Evolutionary conservation across 2,113 vertebrate genomes (phyloP).

Genomic region (Daubentonia madagascariensis): DNA sequence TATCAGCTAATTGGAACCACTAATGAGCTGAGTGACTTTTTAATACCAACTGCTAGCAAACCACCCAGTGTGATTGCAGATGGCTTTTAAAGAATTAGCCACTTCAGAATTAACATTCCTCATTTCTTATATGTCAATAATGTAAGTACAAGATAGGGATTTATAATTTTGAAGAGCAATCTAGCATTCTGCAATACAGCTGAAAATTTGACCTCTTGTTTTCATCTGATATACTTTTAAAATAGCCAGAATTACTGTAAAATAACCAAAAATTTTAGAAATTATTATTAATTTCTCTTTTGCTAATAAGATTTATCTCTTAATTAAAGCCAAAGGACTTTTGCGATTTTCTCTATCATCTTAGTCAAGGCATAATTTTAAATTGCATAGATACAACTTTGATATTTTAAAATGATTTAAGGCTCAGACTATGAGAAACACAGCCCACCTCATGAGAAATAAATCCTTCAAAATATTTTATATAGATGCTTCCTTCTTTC

Average conservation of each 20-base stretch:
- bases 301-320: background rate
- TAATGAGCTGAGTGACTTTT: constrained; percentile 59
- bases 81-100: constrained; percentile 52
- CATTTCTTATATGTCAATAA: background rate
- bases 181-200: background rate
- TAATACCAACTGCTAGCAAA: constrained; percentile 25
- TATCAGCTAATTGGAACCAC: constrained; percentile 42
- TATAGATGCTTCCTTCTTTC: background rate
- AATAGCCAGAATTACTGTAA: background rate
- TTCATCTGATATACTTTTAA: background rate
- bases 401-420: background rate
- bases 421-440: background rate
- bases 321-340: background rate
- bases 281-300: background rate
- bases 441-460: background rate
- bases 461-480: background rate
- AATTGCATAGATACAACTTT: background rate
- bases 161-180: background rate
- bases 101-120: background rate
- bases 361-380: background rate
- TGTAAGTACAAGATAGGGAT: background rate
- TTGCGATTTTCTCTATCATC: background rate
- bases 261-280: background rate
- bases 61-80: constrained; percentile 49
- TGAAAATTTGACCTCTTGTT: background rate